Evolutionary conservation across 2,113 vertebrate genomes (phyloP), one percentile per base, ranked within the genome.

Genomic region (Catharus fuscescens): DNA sequence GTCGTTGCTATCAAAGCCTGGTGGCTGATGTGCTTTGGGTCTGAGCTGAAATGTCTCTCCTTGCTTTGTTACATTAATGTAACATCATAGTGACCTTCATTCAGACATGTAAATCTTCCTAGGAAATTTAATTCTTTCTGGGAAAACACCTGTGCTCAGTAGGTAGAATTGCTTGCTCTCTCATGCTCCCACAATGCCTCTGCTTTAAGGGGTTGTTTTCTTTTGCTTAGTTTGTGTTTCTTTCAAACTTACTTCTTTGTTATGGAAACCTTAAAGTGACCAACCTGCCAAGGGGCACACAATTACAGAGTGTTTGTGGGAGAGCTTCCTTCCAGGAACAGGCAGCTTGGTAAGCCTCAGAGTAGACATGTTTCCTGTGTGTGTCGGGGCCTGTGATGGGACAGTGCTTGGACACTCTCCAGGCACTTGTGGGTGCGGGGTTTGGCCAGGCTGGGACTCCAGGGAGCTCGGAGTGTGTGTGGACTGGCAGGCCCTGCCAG

Each of bases 111-210:
- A 14, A 31, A 38, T 78, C 78, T 79, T 95, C 28, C 29, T 72
- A 36, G 65, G 64, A 65, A 92, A 79, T 67, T 1, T 16, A 40
- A 34, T 60, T 60, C 61, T 79, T 90, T n/a, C 47, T 82, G 60
- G 57, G 64, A 34, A 87, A 87, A 29, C 2, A 2, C 18, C 26
- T 57, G 34, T n/a, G 18, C 10, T 29, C 24, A 18, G 16, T 32
- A n/a, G 56, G 29, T 23, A 38, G 10, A 18, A 21, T 7, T 14
- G 19, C 40, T 79, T 4, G 0, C 8, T 34, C 32, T 66, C 34
- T 47, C 8, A 0, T 0, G 1, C 17, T 90, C 56, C 38, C 16
- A 32, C 17, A 48, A 4, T 56, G 29, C 69, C 1, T 1, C 54
- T 90, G 36, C 66, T 76, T 62, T 50, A 53, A 38, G 56, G 38